phyloP scores from a whole-genome alignment of 1,140 invertebrate species.

The Coptotermes formosanus region DNA sequence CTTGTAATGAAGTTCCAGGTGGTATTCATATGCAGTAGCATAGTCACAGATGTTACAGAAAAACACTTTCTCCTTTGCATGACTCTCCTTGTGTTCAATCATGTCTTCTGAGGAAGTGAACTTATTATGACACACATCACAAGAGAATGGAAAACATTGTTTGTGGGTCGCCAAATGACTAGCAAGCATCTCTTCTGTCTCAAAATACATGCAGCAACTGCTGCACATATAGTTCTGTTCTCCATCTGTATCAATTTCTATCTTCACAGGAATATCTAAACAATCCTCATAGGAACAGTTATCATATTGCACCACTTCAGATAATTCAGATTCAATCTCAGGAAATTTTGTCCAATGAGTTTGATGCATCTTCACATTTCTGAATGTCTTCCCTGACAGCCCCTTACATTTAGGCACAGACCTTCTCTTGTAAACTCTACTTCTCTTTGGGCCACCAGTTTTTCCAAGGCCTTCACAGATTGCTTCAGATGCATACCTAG shows the following conservation, averaged over 20 bases:
- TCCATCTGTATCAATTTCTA: conserved; percentile 49
- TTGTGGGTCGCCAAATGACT: background rate
- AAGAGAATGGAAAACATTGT: background rate
- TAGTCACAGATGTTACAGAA: conserved; percentile 49
- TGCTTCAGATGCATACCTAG: conserved; percentile 1
- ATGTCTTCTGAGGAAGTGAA: conserved; percentile 49
- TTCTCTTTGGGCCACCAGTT: conserved; percentile 7
- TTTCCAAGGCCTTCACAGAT: background rate
- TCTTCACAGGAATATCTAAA: conserved; percentile 44
- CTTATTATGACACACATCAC: conserved; percentile 37
- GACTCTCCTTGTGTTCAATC: conserved; percentile 45
- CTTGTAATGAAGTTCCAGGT: conserved; percentile 46
- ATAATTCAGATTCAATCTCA: background rate
- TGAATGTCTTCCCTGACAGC: background rate
- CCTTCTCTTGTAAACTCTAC: background rate
- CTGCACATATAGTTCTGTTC: conserved; percentile 32
- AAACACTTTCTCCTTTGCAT: conserved; percentile 45
- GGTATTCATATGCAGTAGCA: conserved; percentile 45
- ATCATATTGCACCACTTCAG: background rate
- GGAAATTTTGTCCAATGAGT: background rate
- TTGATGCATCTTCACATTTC: background rate
- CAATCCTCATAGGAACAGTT: background rate
- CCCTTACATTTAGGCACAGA: background rate
- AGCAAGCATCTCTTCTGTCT: background rate
- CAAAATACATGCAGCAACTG: background rate